Conservation (phyloP, 2,888 invertebrate species). For the Eucriotettix oculatus region DNA sequence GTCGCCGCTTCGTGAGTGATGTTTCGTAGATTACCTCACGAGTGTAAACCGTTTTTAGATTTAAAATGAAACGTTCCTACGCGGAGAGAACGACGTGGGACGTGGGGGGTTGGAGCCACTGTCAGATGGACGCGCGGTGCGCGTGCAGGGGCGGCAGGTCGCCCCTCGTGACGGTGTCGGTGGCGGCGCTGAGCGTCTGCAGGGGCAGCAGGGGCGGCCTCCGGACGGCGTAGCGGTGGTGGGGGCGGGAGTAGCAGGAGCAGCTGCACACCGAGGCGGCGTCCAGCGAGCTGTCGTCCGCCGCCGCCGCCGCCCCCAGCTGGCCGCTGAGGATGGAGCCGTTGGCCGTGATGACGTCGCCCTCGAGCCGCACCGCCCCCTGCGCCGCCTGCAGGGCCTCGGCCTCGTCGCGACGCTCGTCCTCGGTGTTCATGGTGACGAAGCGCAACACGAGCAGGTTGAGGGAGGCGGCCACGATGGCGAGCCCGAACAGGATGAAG, state of each 20-base stretch:
- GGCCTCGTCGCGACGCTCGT: constrained; percentile 87
- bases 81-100: no score
- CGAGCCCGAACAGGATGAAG: constrained; percentile 96
- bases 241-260: constrained; percentile 25
- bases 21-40: no score
- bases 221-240: constrained; percentile 32
- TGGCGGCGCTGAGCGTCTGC: constrained; percentile 24
- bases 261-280: constrained; percentile 30
- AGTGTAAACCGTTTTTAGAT: no score
- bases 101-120: no score
- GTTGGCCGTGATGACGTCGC: constrained; percentile 91
- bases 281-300: constrained; percentile 20
- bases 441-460: constrained; percentile 91
- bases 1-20: no score
- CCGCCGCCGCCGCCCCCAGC: constrained; percentile 20
- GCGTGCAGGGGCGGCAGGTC: constrained; percentile 23
- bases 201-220: constrained; percentile 33
- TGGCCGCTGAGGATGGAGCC: constrained; percentile 71
- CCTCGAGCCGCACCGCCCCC: constrained; percentile 86
- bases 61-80: no score
- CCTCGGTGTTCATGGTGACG: constrained; percentile 96
- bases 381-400: constrained; percentile 91
- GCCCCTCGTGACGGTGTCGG: not conserved
- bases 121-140: constrained; percentile 27
- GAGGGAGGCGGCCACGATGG: constrained; percentile 95